A percentile compares a stretch with the other conserved stretches of the same genome.
Evolutionary conservation across 2,888 invertebrate species (phyloP).

Genomic region (Drosophila maculinotata): DNA sequence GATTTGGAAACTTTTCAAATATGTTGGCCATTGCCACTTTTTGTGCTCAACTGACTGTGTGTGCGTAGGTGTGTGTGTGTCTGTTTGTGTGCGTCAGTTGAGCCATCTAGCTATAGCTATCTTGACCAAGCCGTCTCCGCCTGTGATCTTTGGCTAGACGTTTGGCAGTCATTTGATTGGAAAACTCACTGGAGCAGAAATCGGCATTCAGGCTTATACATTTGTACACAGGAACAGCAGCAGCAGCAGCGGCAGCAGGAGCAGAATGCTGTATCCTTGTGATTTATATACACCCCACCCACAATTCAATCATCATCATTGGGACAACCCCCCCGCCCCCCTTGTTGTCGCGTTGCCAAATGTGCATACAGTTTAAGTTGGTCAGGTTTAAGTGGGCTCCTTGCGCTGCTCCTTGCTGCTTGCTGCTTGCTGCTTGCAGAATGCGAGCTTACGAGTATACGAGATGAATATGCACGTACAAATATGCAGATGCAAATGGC

Average conservation of each 20-base stretch:
- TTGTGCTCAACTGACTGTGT: conserved; percentile 29
- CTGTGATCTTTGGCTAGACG: conserved; percentile 66
- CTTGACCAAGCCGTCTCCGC: conserved; percentile 42
- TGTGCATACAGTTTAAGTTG: conserved; percentile 38
- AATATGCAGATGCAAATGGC: conserved; percentile 12
- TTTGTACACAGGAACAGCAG: conserved; percentile 1
- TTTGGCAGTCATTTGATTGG: conserved; percentile 81
- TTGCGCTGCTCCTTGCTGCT: too few relatives aligned
- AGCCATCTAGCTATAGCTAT: conserved; percentile 44
- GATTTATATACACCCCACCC: conserved; percentile 29
- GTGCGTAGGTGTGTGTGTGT: conserved; percentile 13
- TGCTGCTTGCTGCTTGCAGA: too few relatives aligned
- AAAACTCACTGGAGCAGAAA: conserved; percentile 79
- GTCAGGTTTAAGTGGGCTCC: conserved; percentile 3
- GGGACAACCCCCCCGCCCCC: not conserved
- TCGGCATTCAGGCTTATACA: conserved; percentile 52
- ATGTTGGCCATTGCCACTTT: conserved; percentile 72
- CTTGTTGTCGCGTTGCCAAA: conserved; percentile 18
- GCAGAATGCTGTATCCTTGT: conserved; percentile 29
- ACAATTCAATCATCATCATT: conserved; percentile 23
- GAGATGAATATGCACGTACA: conserved; percentile 14
- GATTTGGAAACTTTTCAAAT: conserved; percentile 82
- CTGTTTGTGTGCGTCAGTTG: conserved; percentile 30
- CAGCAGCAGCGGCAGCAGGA: not conserved
- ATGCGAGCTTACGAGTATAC: too few relatives aligned